Base-by-base conservation (phyloP, 2,113 vertebrate species). In the Tichodroma muraria region DNA sequence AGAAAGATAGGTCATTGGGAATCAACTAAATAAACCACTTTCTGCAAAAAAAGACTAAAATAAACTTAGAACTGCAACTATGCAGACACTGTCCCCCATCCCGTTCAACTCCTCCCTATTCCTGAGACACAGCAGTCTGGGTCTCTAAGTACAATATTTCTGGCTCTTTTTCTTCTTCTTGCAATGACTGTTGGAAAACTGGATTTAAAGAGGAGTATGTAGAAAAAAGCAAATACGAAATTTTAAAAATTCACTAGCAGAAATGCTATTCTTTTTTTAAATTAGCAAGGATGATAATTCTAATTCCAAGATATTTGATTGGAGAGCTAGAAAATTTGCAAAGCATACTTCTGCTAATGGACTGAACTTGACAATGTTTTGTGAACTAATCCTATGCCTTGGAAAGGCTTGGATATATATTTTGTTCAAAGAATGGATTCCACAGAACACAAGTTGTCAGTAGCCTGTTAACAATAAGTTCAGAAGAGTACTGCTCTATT, bases 11-110 rank as follows among this genome's bases (percentile, higher is more conserved):
- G 86, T 92, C 79, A 96, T 22, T 95, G 72, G 89, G 90, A 96
- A 94, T 94, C 84, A 94, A 86, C 89, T 92, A 89, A 96, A 96
- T 94, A 97, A 95, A 95, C 88, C 84, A 93, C 86, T 94, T 91
- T 88, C 72, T 85, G 24, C 54, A 85, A n/a, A n/a, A n/a, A n/a
- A n/a, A n/a, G n/a, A n/a, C n/a, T n/a, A n/a, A n/a, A n/a, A n/a
- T n/a, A n/a, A n/a, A n/a, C 64, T 61, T 75, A 82, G 47, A 95
- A 77, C 9, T 81, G 90, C 42, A 81, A 13, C 53, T 88, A 52
- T 60, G 54, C 64, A 80, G 50, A 71, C 2, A 14, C n/a, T 75
- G 76, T 80, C 13, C 40, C 23, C 40, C 27, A 60, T 54, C 61
- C 85, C 9, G 6, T 76, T 88, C 81, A 91, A 79, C 37, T 81